These are phyloP conservation scores for Plodia interpunctella DNA, from an alignment of 1,140 invertebrate genomes.

Conservation along the genomic window DNA sequence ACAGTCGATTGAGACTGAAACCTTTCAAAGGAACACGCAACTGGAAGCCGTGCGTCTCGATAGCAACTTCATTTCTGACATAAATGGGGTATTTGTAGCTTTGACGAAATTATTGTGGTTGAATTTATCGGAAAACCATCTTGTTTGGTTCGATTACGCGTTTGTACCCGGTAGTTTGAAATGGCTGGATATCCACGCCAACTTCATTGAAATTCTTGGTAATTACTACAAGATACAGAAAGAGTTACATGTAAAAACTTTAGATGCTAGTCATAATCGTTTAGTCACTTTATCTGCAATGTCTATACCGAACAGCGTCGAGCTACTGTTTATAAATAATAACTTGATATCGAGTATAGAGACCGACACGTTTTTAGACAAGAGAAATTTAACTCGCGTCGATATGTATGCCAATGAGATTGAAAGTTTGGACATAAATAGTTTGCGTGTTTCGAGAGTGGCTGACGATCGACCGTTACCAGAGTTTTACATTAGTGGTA, in stretches of 20 bases:
- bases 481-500: slow-evolving; percentile 91
- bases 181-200: slow-evolving; percentile 90
- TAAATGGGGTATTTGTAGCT: slow-evolving; percentile 86
- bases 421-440: slow-evolving; percentile 86
- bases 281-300: slow-evolving; percentile 82
- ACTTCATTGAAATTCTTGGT: slow-evolving; percentile 85
- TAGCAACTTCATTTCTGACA: slow-evolving; percentile 86
- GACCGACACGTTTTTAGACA: slow-evolving; percentile 87
- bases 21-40: slow-evolving; percentile 85
- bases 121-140: slow-evolving; percentile 90
- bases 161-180: slow-evolving; percentile 86
- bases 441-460: slow-evolving; percentile 83
- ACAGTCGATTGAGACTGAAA: slow-evolving; percentile 83
- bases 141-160: slow-evolving; percentile 89
- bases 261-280: slow-evolving; percentile 89
- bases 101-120: slow-evolving; percentile 87
- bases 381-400: slow-evolving; percentile 86
- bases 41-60: slow-evolving; percentile 89
- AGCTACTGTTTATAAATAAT: slow-evolving; percentile 89
- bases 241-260: slow-evolving; percentile 80
- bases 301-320: slow-evolving; percentile 87
- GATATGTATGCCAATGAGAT: slow-evolving; percentile 91
- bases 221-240: slow-evolving; percentile 83
- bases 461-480: slow-evolving; percentile 81
- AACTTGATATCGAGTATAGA: slow-evolving; percentile 87